Evolutionary conservation across 2,113 vertebrate species (phyloP), one percentile per base, ranked within the genome.

Genomic region (Upupa epops): DNA sequence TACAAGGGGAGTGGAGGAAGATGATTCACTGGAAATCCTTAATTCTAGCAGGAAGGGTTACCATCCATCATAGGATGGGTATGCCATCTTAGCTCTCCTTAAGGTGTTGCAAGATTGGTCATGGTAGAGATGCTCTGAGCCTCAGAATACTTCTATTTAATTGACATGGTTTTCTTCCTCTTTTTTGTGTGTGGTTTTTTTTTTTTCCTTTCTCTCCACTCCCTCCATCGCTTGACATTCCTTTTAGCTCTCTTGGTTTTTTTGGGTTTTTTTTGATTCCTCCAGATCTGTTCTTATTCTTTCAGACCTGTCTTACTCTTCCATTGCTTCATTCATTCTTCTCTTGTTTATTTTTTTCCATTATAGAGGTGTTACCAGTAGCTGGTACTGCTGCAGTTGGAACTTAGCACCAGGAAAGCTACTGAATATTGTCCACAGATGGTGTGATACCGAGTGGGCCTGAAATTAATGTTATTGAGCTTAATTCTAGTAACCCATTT

Each of bases 1-100:
- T 26, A 45, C 8, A 60, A 45, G 75, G 51, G 46, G 24, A 2
- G 18, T 10, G 6, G 2, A 0, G 3, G 37, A 36, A 11, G 12
- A 2, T 6, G 9, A 42, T 11, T 59, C 24, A 40, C 12, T 83
- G 48, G 65, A 79, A 52, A 42, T 24, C 21, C 4, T 0, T 2
- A 32, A 3, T 59, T 76, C 13, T 51, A 75, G 22, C 19, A 84
- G n/a, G 8, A 55, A 54, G 7, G 3, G 21, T 74, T 2, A 28
- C 60, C 36, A n/a, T 9, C 32, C 18, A 37, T 69, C 25, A 16
- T 16, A 60, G 48, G 42, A 45, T 36, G 22, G 20, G 45, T 78
- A 17, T 81, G 32, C 31, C 55, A 49, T 54, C 16, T 73, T 90
- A 64, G 17, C 5, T 79, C 17, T 82, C 31, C 46, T 82, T 37